These are phyloP conservation scores for Trinorchestia longiramus DNA, from an alignment of 1,140 invertebrate species.

Conservation along the genomic window DNA sequence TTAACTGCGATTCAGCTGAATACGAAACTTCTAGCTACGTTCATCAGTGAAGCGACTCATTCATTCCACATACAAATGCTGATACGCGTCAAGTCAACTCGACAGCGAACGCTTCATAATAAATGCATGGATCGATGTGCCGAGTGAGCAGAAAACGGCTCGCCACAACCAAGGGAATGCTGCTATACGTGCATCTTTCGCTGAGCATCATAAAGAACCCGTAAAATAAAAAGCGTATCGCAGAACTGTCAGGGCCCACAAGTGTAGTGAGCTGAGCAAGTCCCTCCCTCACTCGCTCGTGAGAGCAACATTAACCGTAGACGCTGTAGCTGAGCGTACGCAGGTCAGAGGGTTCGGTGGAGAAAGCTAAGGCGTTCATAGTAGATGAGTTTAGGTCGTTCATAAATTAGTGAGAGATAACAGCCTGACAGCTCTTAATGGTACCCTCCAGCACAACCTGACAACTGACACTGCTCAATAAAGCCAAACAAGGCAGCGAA, in stretches of 20 bases:
- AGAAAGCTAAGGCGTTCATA: neutral
- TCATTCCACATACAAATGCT: neutral
- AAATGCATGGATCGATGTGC: neutral
- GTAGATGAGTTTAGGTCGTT: neutral
- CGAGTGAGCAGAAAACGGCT: neutral
- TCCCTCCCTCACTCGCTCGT: too few species aligned
- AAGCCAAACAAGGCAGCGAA: neutral
- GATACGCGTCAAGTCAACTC: neutral
- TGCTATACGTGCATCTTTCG: neutral
- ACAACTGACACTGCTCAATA: neutral
- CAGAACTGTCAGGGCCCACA: neutral
- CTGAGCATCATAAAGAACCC: neutral
- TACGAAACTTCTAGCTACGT: neutral
- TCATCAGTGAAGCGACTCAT: neutral
- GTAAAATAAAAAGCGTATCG: neutral
- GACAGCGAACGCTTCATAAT: neutral
- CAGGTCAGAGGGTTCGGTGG: neutral
- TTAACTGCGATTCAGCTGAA: neutral
- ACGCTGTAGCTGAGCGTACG: neutral
- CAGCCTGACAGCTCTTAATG: neutral
- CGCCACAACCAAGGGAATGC: neutral
- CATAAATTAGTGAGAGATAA: neutral
- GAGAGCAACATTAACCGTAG: neutral
- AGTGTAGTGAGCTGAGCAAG: neutral
- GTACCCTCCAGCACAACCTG: slow-evolving; percentile 4